Evolutionary conservation across 2,797 vertebrate genomes (phyloP), one percentile per base, ranked within the genome.

Genomic region (Danio aesculapii): DNA sequence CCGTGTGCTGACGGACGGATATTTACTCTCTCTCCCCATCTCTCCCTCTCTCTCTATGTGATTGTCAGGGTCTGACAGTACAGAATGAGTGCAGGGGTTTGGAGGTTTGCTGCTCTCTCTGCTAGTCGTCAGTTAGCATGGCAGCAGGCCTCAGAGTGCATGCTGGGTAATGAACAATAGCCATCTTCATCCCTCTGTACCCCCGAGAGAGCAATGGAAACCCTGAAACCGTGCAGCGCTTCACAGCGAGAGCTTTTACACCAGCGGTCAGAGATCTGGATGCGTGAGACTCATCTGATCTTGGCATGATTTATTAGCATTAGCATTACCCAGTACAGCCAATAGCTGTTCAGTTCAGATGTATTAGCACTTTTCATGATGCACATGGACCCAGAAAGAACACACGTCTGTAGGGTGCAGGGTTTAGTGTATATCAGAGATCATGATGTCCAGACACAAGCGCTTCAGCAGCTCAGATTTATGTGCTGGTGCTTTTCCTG

Each of bases 101-200:
- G 39, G 83, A 81, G 83, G 81, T 77, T 86, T 81, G 67, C 50
- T 8, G 61, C 82, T 71, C 78, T 81, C 80, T 89, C 84, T 83
- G 86, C 67, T 41, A 13, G 81, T 85, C 53, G 77, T 88, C 84
- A 80, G 77, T 86, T 75, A 86, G 17, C 1, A 84, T 89, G 83
- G 83, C 84, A 77, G 81, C 74, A 68, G 61, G 21, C 61, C 75
- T 16, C 75, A 59, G 62, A 53, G 44, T 63, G 50, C 68, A 72
- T 72, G 53, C 63, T 81, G 69, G 74, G 77, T 83, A 81, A 81
- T 47, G 47, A 85, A 55, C 14, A 10, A 77, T 69, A 50, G 43
- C 43, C 13, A 0, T 14, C 9, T 52, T 19, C 72, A 44, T n/a
- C 21, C 16, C 16, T 44, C 43, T 11, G 52, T 46, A 52, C 47